Percentiles rank a stretch among this genome's conserved stretches.
These are phyloP conservation scores for Parelbella ahira DNA, from an alignment of 2,888 invertebrate genomes.

Conservation along the genomic window DNA sequence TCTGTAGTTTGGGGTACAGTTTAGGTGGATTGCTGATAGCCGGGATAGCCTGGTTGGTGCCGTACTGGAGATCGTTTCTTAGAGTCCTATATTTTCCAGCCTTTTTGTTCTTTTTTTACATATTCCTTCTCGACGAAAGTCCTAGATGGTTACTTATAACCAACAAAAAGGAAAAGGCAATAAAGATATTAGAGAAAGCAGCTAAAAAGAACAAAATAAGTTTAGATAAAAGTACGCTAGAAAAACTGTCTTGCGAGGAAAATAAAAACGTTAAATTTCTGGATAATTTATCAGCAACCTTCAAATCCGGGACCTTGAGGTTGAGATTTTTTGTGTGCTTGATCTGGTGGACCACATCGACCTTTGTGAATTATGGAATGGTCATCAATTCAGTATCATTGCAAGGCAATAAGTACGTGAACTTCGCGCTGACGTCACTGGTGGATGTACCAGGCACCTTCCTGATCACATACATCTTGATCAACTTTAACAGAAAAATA, in stretches of 20 bases:
- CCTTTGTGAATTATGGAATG: constrained; percentile 89
- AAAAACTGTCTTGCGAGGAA: constrained; percentile 43
- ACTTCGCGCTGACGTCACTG: constrained; percentile 82
- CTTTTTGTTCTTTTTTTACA: constrained; percentile 82
- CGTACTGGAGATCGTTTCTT: constrained; percentile 85
- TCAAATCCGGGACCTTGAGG: constrained; percentile 49
- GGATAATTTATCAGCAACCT: constrained; percentile 49
- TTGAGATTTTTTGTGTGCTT: constrained; percentile 60
- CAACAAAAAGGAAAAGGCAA: constrained; percentile 83
- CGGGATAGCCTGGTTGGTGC: constrained; percentile 58
- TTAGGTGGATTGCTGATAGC: constrained; percentile 46
- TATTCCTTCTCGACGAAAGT: constrained; percentile 86
- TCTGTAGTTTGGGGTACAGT: constrained; percentile 46
- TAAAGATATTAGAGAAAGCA: constrained; percentile 81
- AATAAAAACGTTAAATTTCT: constrained; percentile 41
- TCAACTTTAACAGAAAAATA: constrained; percentile 75
- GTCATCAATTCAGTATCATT: constrained; percentile 87
- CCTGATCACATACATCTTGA: constrained; percentile 75
- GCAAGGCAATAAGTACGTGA: constrained; percentile 87
- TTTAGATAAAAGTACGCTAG: constrained; percentile 45
- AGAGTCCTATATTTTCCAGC: constrained; percentile 85
- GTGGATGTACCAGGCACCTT: constrained; percentile 82
- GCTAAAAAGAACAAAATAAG: constrained; percentile 68
- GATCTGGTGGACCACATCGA: constrained; percentile 82
- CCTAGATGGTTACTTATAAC: constrained; percentile 90